Base-by-base conservation (phyloP, 2,888 invertebrate genomes). In the Cheilosia urbana region DNA sequence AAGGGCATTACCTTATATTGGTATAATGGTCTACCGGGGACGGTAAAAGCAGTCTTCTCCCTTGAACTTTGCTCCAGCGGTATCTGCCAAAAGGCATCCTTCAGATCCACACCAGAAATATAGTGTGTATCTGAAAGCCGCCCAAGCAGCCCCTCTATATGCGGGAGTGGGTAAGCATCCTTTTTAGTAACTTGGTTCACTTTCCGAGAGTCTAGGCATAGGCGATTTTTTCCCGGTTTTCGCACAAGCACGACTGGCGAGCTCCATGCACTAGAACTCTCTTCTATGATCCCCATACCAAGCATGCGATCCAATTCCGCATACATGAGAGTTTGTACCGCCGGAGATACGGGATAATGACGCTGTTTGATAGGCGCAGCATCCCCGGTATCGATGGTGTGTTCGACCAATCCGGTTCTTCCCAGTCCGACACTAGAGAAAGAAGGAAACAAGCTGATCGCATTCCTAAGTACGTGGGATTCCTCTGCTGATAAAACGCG, bases 71-170 rank as follows among this genome's bases (percentile, higher is more conserved):
- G 30, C 42, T 60, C 60, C 42, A 60, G 21, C 15, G 42, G 60
- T 19, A 60, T 60, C n/a, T 60, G 60, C 60, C 40, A 45, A 27
- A 60, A 51, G 21, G 51, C 51, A 7, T 51, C 51, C 13, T 51
- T 19, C 19, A 51, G 13, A 51, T 51, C 51, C 21, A 51, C 11
- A 51, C 19, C 19, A 4, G 51, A 24, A 51, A 51, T 51, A 13
- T 19, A 51, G 5, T 51, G 19, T 0, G 51, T 49, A 19, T 66
- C 24, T 17, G 51, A 66, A 66, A 66, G 47, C 0, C 51, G 34
- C 0, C 49, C 65, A 13, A 37, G 13, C 65, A 63, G n/a, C 13
- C 51, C 65, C 15, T 65, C 65, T 21, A 51, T 24, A 24, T 17
- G 51, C 11, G 17, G 11, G 11, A 19, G n/a, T 2, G 21, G 11